Conservation (phyloP, 2,113 vertebrate species). For the Orthonyx spaldingii region DNA sequence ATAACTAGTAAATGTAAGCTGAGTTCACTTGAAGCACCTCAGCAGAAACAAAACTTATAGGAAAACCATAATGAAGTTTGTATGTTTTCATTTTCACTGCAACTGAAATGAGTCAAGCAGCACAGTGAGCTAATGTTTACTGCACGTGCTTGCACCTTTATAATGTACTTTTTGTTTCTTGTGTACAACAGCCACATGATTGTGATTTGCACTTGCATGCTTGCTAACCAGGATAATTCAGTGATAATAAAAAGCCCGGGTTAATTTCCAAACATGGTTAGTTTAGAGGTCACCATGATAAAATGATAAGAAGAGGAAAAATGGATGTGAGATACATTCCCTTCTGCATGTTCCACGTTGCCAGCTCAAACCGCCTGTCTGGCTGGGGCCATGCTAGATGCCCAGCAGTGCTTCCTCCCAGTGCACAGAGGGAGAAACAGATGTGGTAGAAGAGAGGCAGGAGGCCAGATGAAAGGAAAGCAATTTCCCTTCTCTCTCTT, state of each 20-base stretch:
- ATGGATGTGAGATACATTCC: not conserved
- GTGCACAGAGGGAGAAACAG: not conserved
- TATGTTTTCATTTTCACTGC: not conserved
- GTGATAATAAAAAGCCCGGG: not conserved
- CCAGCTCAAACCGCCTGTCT: accelerated
- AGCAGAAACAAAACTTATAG: not conserved
- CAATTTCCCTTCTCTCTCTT: not conserved
- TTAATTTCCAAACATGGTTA: not conserved
- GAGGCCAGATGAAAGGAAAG: not conserved
- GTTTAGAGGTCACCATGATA: not conserved
- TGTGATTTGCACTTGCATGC: not conserved
- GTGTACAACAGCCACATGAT: not conserved
- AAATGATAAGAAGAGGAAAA: not conserved
- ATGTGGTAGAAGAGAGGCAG: not conserved
- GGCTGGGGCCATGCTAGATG: not conserved
- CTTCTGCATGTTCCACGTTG: accelerated
- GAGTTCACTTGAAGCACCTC: not conserved
- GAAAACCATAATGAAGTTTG: not conserved
- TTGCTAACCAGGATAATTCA: not conserved
- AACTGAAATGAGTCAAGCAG: not conserved
- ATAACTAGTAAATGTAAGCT: not conserved
- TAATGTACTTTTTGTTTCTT: not conserved
- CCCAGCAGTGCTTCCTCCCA: not conserved
- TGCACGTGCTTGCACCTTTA: not conserved
- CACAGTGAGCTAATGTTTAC: not conserved